Evolutionary conservation across 37 sponge, comb jelly and placozoan species (phyloP), one percentile per base, ranked within the genome.

Genomic region (Theonella swinhoei): DNA sequence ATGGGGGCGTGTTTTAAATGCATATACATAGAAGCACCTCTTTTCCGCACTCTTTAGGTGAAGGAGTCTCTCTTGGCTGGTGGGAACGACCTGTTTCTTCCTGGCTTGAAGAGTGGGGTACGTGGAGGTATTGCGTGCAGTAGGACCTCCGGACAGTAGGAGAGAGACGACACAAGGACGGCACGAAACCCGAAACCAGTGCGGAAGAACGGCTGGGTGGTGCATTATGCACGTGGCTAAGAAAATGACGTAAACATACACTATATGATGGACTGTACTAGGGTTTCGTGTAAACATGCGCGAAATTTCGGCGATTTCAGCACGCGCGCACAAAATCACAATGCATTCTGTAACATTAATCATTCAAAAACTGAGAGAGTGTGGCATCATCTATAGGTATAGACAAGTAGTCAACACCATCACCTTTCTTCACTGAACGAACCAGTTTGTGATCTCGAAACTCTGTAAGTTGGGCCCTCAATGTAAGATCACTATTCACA

Each of bases 371-470:
- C 83, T 90, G 73, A 39, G 28, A 24, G 4, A 94, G 76, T 3
- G 42, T 78, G 1, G 76, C 34, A 1, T 30, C 68, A 32, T 95
- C 89, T 1, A 95, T 42, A 11, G 89, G 80, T 8, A 95, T 86
- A 37, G 39, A 41, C 11, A 95, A 80, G 39, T 90, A 86, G 31
- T 95, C 95, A 2, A 85, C 78, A n/a, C 93, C 96, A 69, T 92
- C 94, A 0, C 78, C 65, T 38, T 91, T 93, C 24, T 88, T 89
- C 4, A 75, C 74, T 8, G 86, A 86, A 37, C 81, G 85, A 25
- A 98, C 80, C 85, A 98, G 70, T 60, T 89, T 94, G 84, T 98
- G 99, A 70, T 98, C 99, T 20, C 22, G 36, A 69, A 98, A 98
- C 81, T 98, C 99, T 0, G 91, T 94, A 59, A 98, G 86, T 59